Evolutionary conservation across 2,888 invertebrate genomes (phyloP).

Genomic region (Aleiodes leptofemur): DNA sequence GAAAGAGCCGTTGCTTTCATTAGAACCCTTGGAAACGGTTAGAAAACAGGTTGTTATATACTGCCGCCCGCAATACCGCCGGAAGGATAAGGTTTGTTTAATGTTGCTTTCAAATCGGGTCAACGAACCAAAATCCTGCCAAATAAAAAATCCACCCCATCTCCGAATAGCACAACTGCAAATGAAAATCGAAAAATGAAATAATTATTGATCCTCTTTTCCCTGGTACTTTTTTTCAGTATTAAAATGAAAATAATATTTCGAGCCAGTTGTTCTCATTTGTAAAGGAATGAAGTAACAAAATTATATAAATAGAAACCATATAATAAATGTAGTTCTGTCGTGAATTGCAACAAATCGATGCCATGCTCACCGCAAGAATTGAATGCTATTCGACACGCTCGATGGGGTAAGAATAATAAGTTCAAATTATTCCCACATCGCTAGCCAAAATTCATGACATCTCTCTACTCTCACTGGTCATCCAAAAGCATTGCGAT

Average conservation of each 20-base stretch:
- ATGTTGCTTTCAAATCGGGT: conserved; percentile 43
- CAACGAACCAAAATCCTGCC: conserved; percentile 41
- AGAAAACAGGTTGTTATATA: conserved; percentile 57
- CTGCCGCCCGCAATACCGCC: conserved; percentile 47
- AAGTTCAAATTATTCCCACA: conserved; percentile 67
- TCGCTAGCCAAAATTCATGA: conserved; percentile 66
- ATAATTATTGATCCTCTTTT: background rate
- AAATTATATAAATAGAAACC: background rate
- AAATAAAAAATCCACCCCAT: conserved; percentile 4
- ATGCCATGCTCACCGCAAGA: conserved; percentile 54
- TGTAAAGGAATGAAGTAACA: background rate
- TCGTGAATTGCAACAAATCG: conserved; percentile 56
- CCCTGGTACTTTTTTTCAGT: background rate
- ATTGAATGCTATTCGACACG: conserved; percentile 41
- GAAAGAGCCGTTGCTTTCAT: conserved; percentile 74
- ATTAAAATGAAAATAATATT: background rate
- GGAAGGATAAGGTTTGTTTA: conserved; percentile 37
- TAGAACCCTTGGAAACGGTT: conserved; percentile 59
- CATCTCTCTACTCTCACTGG: conserved; percentile 44
- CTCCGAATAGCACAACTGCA: background rate
- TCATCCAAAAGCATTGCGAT: conserved; percentile 49
- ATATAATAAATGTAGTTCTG: conserved; percentile 5
- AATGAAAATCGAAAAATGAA: background rate
- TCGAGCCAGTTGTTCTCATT: background rate
- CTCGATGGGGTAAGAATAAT: conserved; percentile 61